Percentiles rank a stretch among this genome's conserved stretches.
Conservation (phyloP, 2,797 vertebrate species). For the Graptemys geographica region DNA sequence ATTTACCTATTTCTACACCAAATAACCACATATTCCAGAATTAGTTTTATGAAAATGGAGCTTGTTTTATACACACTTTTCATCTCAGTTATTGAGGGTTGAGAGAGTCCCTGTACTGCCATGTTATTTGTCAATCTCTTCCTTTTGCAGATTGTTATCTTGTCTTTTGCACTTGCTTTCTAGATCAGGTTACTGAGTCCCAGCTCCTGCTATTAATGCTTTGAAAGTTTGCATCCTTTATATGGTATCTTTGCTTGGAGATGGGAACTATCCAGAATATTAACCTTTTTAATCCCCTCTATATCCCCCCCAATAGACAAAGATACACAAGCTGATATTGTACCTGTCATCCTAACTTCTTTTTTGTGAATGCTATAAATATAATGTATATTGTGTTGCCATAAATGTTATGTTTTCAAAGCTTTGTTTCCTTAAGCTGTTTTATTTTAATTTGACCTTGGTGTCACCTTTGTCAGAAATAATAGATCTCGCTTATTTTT, state of each 20-base stretch:
- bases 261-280: not conserved
- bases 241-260: not conserved
- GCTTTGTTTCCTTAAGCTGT: not conserved
- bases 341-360: not conserved
- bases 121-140: not conserved
- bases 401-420: not conserved
- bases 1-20: constrained; percentile 51
- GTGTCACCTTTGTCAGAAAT: not conserved
- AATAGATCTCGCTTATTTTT: not conserved
- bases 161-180: not conserved
- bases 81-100: not conserved
- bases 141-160: not conserved
- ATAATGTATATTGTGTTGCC: not conserved
- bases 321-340: not conserved
- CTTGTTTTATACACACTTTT: not conserved
- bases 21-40: not conserved
- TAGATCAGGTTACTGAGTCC: no score
- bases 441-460: not conserved
- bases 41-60: not conserved
- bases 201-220: not conserved
- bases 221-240: not conserved
- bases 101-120: accelerated
- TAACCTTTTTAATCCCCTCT: no score
- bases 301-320: no score
- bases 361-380: not conserved